phyloP scores from a whole-genome alignment of 2,113 vertebrate genomes.

The Megaceryle torquata region DNA sequence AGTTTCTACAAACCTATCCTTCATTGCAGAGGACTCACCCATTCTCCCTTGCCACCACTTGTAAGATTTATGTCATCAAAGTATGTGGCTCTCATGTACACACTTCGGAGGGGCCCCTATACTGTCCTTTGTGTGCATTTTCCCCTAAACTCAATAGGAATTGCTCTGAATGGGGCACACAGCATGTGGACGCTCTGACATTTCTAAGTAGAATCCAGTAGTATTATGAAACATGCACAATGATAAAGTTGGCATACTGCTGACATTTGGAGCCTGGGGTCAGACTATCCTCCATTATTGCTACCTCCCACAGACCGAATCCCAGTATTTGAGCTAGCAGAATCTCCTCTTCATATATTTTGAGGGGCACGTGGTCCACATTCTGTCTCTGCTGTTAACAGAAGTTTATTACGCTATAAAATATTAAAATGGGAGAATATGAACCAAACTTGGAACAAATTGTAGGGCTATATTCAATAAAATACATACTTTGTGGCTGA shows the following conservation, averaged over 20 bases:
- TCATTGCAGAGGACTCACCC: neutral
- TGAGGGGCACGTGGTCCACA: neutral
- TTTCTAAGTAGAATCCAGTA: neutral
- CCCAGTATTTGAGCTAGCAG: neutral
- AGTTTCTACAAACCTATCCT: neutral
- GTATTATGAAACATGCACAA: neutral
- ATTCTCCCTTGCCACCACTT: neutral
- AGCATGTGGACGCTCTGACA: neutral
- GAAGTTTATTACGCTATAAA: neutral
- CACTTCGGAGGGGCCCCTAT: neutral
- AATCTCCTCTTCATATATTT: neutral
- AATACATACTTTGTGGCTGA: neutral
- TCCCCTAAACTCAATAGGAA: neutral
- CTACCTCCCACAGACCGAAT: neutral
- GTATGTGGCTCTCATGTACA: neutral
- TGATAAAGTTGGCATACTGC: neutral
- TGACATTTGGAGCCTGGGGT: neutral
- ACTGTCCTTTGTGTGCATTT: neutral
- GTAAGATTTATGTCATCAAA: neutral
- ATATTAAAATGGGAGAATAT: neutral
- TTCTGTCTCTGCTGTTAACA: neutral
- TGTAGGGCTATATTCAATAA: neutral
- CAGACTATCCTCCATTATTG: neutral
- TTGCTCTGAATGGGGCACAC: neutral
- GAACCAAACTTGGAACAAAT: neutral